Conservation (phyloP, 35 echinoderm and acorn worm species). For the Stichopus chloronotus region DNA sequence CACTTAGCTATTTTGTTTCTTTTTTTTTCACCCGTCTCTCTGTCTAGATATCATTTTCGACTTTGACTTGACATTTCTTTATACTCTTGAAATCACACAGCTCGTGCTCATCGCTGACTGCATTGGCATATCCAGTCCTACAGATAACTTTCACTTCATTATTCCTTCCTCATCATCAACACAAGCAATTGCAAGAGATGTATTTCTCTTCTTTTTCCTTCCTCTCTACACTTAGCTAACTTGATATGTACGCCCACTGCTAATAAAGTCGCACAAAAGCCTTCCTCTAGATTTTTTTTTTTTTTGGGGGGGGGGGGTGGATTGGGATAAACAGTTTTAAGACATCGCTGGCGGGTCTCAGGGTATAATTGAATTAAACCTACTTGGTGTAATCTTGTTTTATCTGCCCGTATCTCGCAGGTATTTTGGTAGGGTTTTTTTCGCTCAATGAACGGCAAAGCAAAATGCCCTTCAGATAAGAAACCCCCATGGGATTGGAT, state of each 20-base stretch:
- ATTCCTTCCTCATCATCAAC: not conserved
- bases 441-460: constrained; percentile 41
- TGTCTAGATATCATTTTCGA: too few relatives aligned
- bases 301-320: not conserved
- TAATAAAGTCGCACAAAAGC: constrained; percentile 14
- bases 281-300: not conserved
- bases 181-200: not conserved
- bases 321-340: constrained; percentile 56
- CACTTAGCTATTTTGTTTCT: too few relatives aligned
- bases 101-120: too few relatives aligned
- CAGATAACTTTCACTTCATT: too few relatives aligned
- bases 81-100: too few relatives aligned
- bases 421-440: constrained; percentile 55
- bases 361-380: constrained; percentile 59
- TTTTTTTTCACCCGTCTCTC: too few relatives aligned
- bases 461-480: constrained; percentile 42
- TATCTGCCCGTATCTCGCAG: constrained; percentile 46
- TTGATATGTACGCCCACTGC: constrained; percentile 17
- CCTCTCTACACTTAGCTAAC: not conserved
- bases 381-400: constrained; percentile 56
- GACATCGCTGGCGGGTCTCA: constrained; percentile 41
- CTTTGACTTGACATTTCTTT: too few relatives aligned
- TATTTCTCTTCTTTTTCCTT: too few relatives aligned
- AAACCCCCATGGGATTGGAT: not conserved
- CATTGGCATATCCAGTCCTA: too few relatives aligned